Evolutionary conservation across 1,140 invertebrate genomes (phyloP).

Genomic region (Radopholus similis): DNA sequence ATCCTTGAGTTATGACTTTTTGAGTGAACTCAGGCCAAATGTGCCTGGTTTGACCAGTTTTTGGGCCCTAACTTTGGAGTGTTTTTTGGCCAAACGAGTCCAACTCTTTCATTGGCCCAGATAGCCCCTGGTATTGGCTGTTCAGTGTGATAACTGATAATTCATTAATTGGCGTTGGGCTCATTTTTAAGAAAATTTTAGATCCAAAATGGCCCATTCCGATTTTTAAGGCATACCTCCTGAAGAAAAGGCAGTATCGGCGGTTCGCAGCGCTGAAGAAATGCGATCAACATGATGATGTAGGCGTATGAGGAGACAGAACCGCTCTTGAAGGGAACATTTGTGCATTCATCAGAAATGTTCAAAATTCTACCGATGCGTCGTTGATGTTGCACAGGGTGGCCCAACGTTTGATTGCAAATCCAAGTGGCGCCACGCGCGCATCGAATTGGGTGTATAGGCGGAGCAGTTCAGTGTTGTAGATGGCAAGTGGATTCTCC

Average conservation of each 20-base stretch:
- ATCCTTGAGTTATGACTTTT: too few species aligned
- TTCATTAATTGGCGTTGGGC: not conserved
- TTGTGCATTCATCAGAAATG: not conserved
- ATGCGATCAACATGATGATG: constrained; percentile 22
- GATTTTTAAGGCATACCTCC: not conserved
- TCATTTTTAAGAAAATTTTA: not conserved
- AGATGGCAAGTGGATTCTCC: constrained; percentile 9
- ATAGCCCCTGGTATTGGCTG: too few species aligned
- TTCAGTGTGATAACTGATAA: too few species aligned
- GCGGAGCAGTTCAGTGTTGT: constrained; percentile 21
- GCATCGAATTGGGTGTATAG: constrained; percentile 11
- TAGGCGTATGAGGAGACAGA: constrained; percentile 15
- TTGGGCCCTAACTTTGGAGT: too few species aligned
- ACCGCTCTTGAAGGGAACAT: not conserved
- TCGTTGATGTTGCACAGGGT: constrained; percentile 16
- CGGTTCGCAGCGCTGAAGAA: constrained; percentile 16
- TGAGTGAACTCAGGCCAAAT: too few species aligned
- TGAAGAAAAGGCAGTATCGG: constrained; percentile 20
- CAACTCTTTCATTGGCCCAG: too few species aligned
- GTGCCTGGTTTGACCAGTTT: too few species aligned
- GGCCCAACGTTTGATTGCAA: constrained; percentile 17
- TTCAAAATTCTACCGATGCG: constrained; percentile 1
- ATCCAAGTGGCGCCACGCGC: constrained; percentile 17
- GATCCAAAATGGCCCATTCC: not conserved
- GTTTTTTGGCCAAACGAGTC: too few species aligned